A percentile compares a stretch with the other conserved stretches of the same genome.
These are phyloP conservation scores for Episyrphus balteatus DNA, from an alignment of 1,140 invertebrate species.

Conservation along the genomic window DNA sequence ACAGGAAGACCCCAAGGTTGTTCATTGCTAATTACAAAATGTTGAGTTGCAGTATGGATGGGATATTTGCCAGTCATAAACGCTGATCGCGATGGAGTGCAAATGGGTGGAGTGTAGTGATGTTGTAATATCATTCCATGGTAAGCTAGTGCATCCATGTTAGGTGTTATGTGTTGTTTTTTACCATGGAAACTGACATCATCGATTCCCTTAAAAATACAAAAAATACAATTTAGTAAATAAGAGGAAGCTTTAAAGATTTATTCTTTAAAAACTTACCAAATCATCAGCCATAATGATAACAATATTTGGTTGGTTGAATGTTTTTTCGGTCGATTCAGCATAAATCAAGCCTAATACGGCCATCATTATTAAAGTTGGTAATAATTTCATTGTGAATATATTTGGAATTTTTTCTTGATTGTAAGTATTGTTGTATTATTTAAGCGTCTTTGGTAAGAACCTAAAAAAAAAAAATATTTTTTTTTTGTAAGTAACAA, in stretches of 20 bases:
- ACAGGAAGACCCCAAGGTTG: conserved; percentile 64
- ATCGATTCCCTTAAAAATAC: conserved; percentile 61
- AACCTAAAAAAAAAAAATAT: too few species aligned
- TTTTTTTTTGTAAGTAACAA: too few species aligned
- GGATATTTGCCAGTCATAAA: conserved; percentile 76
- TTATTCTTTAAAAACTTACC: conserved; percentile 30
- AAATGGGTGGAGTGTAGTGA: conserved; percentile 64
- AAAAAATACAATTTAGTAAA: not conserved
- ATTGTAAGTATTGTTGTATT: too few species aligned
- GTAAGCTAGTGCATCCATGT: conserved; percentile 71
- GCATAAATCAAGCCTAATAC: not conserved
- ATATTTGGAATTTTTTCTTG: too few species aligned
- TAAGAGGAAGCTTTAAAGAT: not conserved
- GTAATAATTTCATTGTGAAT: too few species aligned
- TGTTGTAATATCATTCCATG: conserved; percentile 64
- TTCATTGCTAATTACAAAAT: conserved; percentile 58
- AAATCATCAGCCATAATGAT: conserved; percentile 50
- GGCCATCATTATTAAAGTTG: too few species aligned
- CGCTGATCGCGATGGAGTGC: conserved; percentile 65
- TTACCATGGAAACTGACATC: conserved; percentile 84
- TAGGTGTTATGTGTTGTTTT: conserved; percentile 71
- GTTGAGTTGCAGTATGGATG: conserved; percentile 66
- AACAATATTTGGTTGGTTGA: conserved; percentile 42
- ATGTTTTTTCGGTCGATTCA: conserved; percentile 5
- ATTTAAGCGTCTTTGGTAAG: too few species aligned